Percentiles rank a stretch among this genome's conserved stretches.
Evolutionary conservation across 1,140 invertebrate species (phyloP).

Genomic region (Hypsibius dujardini): DNA sequence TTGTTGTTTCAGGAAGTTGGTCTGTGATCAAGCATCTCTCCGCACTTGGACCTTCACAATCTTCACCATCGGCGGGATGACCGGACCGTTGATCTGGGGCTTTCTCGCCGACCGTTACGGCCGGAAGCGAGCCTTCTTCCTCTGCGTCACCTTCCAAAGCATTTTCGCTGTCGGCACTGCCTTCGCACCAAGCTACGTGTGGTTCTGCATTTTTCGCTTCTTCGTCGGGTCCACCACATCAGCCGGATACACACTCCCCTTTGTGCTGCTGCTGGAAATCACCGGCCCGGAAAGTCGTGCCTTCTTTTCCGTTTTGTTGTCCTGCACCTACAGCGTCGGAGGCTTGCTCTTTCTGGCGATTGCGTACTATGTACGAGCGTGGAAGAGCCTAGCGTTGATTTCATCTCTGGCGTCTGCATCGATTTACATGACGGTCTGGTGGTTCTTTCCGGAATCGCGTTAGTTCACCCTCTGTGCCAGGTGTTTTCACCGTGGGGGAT

Average conservation of each 20-base stretch:
- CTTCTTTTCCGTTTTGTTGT: neutral
- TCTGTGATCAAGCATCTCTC: neutral
- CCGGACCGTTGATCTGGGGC: slow-evolving; percentile 2
- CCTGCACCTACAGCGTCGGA: neutral
- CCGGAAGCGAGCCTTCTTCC: neutral
- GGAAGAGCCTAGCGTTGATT: neutral
- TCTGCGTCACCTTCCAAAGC: slow-evolving; percentile 9
- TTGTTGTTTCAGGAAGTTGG: too few species aligned
- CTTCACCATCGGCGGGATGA: slow-evolving; percentile 4
- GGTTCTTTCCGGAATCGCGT: slow-evolving; percentile 13
- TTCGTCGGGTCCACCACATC: neutral
- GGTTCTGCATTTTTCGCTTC: neutral
- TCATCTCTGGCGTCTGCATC: neutral
- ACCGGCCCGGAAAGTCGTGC: neutral
- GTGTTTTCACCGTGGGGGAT: too few species aligned
- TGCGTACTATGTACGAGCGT: neutral
- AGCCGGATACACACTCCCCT: neutral
- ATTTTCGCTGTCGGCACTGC: neutral
- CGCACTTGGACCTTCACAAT: neutral
- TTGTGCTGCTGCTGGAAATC: slow-evolving; percentile 12
- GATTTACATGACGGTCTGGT: neutral
- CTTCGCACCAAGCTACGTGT: neutral
- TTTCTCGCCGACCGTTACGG: slow-evolving; percentile 1
- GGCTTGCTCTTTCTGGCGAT: neutral
- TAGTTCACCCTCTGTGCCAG: too few species aligned